A percentile compares a stretch with the other conserved stretches of the same genome.
phyloP scores from a whole-genome alignment of 2,888 invertebrate species.

The Rotaria macrura region DNA sequence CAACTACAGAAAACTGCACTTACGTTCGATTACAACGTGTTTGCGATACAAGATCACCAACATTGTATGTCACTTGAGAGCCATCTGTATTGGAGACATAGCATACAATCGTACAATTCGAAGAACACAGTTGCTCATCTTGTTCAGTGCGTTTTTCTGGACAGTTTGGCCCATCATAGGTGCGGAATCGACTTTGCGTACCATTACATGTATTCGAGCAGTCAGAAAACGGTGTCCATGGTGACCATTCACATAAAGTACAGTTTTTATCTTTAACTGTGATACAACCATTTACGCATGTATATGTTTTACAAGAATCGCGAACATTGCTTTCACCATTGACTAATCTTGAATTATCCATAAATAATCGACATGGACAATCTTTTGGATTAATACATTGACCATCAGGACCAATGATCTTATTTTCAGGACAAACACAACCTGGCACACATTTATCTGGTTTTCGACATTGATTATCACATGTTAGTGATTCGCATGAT shows the following conservation, averaged over 20 bases:
- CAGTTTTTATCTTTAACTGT: conserved; percentile 24
- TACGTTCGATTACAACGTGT: not conserved
- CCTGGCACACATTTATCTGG: conserved; percentile 32
- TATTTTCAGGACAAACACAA: conserved; percentile 25
- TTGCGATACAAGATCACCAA: not conserved
- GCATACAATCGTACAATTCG: not conserved
- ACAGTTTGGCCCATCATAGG: conserved; percentile 25
- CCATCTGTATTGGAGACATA: not conserved
- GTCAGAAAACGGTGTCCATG: conserved; percentile 28
- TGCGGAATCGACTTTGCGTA: conserved; percentile 25
- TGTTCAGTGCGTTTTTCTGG: conserved; percentile 17
- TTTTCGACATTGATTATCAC: conserved; percentile 19
- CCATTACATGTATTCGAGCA: conserved; percentile 27
- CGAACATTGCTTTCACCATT: conserved; percentile 6
- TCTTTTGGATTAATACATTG: conserved; percentile 18
- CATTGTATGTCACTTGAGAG: not conserved
- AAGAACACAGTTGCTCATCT: conserved; percentile 19
- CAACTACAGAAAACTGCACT: not conserved
- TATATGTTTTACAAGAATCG: conserved; percentile 26
- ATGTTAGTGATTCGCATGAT: conserved; percentile 25
- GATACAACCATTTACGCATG: conserved; percentile 27
- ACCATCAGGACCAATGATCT: conserved; percentile 11
- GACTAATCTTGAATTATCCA: not conserved
- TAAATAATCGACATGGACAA: not conserved
- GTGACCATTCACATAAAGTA: conserved; percentile 28